Evolutionary conservation across 2,888 invertebrate species (phyloP), one percentile per base, ranked within the genome.

Genomic region (Agrilus biguttatus): DNA sequence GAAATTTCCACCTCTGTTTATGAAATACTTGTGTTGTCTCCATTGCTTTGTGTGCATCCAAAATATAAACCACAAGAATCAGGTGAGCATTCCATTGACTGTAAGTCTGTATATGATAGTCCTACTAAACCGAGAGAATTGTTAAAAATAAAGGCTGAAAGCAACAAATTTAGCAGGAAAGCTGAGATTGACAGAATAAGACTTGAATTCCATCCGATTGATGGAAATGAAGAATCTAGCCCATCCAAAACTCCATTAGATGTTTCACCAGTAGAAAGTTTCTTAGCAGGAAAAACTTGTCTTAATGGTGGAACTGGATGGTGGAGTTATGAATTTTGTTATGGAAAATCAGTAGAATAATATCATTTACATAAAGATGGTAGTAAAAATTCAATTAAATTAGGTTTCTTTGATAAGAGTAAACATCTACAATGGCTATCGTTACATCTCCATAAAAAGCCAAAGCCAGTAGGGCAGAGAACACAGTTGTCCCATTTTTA

Each of bases 261-360:
- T 59, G 72, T 78, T 36, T 77, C 81, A 36, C 81, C 89, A 0
- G 78, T 90, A 1, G 70, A 79, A 47, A 83, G 80, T 36, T 90
- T 95, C 58, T 68, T 95, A 1, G 78, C 77, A 49, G 92, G 88
- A 21, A 83, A 83, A 52, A 80, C 86, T 57, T 95, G 93, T 59
- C 69, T 95, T 4, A 80, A 80, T 57, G 93, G 93, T 55, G 95
- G 96, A 8, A 79, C 83, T 13, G 95, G 95, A 0, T 97, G 95
- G 95, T 97, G 95, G 95, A 96, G 96, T 58, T 95, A 93, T 66
- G 93, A 96, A 68, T 92, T 95, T 61, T 98, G 97, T 61, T 92
- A 91, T 66, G 92, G 93, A 1, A 80, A 80, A 56, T 80, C 83
- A 53, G 88, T 93, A 17, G 73, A 79, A 1, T 95, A 96, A 62